A percentile compares a stretch with the other conserved stretches of the same genome.
Evolutionary conservation across 1,140 invertebrate genomes (phyloP).

Genomic region (Drosophila burlai): DNA sequence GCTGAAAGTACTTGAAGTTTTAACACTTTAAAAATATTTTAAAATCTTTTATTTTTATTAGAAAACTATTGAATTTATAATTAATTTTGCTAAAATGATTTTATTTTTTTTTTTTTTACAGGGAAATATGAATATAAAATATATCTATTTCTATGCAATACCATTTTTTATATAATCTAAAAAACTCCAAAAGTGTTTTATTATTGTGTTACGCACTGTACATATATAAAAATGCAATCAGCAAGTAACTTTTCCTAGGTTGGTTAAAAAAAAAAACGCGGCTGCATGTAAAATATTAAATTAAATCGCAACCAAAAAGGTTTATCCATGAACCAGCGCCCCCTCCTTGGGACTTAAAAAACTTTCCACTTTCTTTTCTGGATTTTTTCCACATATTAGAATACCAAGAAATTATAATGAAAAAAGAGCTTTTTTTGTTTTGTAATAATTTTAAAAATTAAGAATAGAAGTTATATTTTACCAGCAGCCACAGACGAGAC

Average conservation of each 20-base stretch:
- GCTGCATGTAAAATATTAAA: slow-evolving; percentile 29
- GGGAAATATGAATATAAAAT: neutral
- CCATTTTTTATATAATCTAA: neutral
- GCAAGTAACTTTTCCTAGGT: slow-evolving; percentile 32
- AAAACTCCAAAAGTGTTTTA: neutral
- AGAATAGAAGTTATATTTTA: neutral
- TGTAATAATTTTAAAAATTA: neutral
- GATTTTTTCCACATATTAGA: neutral
- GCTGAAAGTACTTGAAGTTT: neutral
- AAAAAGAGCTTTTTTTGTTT: neutral
- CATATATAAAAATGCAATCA: slow-evolving; percentile 29
- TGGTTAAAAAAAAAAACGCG: neutral
- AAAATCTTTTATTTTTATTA: neutral
- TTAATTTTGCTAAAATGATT: neutral
- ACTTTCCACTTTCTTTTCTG: slow-evolving; percentile 30
- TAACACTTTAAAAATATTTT: neutral
- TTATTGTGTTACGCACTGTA: neutral
- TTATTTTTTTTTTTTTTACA: no score
- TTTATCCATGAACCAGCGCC: neutral
- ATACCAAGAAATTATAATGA: neutral
- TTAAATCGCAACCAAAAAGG: slow-evolving; percentile 16
- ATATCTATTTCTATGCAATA: neutral
- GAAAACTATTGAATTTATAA: neutral
- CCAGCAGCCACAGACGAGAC: neutral
- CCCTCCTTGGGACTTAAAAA: neutral